These are phyloP conservation scores for Drosophila meridiana DNA, from an alignment of 2,888 invertebrate species.

Conservation along the genomic window DNA sequence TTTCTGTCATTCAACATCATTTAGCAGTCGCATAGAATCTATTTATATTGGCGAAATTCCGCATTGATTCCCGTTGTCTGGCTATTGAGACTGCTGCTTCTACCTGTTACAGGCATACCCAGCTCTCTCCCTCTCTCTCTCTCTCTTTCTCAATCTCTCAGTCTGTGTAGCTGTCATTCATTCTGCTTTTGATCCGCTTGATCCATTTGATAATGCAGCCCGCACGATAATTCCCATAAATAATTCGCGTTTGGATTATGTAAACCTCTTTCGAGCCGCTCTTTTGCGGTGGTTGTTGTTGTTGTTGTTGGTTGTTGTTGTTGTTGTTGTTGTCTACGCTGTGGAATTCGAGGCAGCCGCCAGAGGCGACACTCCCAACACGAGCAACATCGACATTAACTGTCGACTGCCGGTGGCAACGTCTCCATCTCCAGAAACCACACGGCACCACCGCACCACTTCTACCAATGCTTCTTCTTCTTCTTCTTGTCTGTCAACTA, in stretches of 20 bases:
- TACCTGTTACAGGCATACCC: slow-evolving; percentile 11
- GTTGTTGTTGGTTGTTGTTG: slow-evolving; percentile 20
- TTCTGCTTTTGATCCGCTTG: slow-evolving; percentile 28
- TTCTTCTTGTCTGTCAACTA: slow-evolving; percentile 16
- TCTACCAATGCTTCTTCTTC: not conserved
- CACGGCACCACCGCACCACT: not conserved
- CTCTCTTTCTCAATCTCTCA: not conserved
- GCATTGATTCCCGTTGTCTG: slow-evolving; percentile 29
- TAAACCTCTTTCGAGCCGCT: slow-evolving; percentile 44
- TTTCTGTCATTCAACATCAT: slow-evolving; percentile 16
- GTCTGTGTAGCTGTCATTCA: slow-evolving; percentile 37
- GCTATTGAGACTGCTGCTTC: not conserved
- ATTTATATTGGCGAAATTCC: slow-evolving; percentile 26
- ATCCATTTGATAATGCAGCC: slow-evolving; percentile 66
- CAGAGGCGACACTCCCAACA: slow-evolving; percentile 71
- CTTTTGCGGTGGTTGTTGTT: slow-evolving; percentile 17
- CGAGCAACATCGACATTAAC: slow-evolving; percentile 26
- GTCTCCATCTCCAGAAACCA: slow-evolving; percentile 30
- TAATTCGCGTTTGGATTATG: slow-evolving; percentile 65
- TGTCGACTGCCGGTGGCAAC: slow-evolving; percentile 44
- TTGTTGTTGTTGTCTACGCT: slow-evolving; percentile 50
- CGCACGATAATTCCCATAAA: slow-evolving; percentile 70
- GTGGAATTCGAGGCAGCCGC: slow-evolving; percentile 69
- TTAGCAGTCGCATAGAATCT: slow-evolving; percentile 13
- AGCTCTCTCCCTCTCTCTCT: not conserved